A percentile compares a stretch with the other conserved stretches of the same genome.
Evolutionary conservation across 2,888 invertebrate genomes (phyloP).

Genomic region (Cantharis rufa): DNA sequence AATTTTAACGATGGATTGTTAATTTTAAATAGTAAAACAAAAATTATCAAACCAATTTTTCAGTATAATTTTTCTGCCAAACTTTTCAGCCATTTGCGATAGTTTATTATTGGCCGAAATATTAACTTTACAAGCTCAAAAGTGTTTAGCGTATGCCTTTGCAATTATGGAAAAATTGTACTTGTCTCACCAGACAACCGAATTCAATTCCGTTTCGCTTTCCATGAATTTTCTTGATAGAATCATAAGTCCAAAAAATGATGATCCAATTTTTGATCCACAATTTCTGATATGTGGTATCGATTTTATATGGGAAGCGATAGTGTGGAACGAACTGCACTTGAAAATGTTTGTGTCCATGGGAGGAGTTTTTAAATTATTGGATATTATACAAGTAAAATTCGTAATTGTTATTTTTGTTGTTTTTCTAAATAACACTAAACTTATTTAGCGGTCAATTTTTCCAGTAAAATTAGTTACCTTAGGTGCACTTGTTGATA

Average conservation of each 20-base stretch:
- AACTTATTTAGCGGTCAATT: constrained; percentile 36
- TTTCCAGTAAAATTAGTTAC: constrained; percentile 51
- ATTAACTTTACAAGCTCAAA: constrained; percentile 40
- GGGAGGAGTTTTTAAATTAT: constrained; percentile 50
- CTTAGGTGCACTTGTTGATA: constrained; percentile 53
- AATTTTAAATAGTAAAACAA: background rate
- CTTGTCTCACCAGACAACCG: background rate
- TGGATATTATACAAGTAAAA: constrained; percentile 53
- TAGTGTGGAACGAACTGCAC: constrained; percentile 41
- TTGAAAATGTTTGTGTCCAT: constrained; percentile 47
- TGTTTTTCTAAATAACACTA: background rate
- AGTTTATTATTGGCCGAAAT: constrained; percentile 9
- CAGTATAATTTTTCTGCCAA: background rate
- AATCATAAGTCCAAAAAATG: constrained; percentile 21
- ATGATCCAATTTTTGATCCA: constrained; percentile 48
- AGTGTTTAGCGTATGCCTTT: constrained; percentile 42
- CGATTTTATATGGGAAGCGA: constrained; percentile 54
- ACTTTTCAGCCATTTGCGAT: constrained; percentile 8
- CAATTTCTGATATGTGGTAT: constrained; percentile 52
- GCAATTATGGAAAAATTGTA: constrained; percentile 39
- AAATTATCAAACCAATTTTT: background rate
- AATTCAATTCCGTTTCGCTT: background rate
- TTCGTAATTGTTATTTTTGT: background rate
- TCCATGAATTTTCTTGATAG: constrained; percentile 27
- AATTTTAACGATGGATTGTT: background rate